Evolutionary conservation across 2,888 invertebrate genomes (phyloP).

Genomic region (Homarus gammarus): DNA sequence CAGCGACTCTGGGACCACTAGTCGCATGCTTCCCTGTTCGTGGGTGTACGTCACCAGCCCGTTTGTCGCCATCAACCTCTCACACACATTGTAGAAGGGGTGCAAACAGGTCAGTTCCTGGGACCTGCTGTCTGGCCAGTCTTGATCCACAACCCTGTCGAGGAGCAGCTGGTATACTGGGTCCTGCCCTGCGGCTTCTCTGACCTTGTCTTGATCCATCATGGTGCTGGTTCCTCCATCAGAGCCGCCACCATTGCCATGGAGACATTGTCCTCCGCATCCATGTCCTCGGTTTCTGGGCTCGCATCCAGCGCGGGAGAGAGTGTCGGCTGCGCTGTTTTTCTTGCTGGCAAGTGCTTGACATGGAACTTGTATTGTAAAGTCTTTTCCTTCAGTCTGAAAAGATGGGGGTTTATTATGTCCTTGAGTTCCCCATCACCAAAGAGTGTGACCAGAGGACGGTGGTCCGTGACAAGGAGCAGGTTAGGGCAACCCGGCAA

Average conservation of each 20-base stretch:
- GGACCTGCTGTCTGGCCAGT: not conserved
- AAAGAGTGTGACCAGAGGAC: not conserved
- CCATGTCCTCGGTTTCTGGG: too few relatives aligned
- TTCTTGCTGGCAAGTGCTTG: slow-evolving; percentile 16
- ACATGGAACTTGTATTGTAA: too few relatives aligned
- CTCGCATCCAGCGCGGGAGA: too few relatives aligned
- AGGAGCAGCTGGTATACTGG: not conserved
- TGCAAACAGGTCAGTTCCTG: not conserved
- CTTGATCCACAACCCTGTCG: not conserved
- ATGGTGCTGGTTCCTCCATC: not conserved
- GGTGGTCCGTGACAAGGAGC: not conserved
- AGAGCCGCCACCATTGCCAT: not conserved
- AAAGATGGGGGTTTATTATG: slow-evolving; percentile 23
- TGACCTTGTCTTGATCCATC: not conserved
- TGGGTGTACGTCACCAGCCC: not conserved
- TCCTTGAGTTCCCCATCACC: not conserved
- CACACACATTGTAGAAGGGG: too few relatives aligned
- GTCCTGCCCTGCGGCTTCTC: not conserved
- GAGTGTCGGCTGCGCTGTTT: not conserved
- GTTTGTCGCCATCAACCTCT: too few relatives aligned
- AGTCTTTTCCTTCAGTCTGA: slow-evolving; percentile 16
- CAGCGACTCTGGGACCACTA: not conserved
- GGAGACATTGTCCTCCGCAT: too few relatives aligned
- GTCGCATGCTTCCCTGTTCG: not conserved
- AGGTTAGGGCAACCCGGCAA: not conserved